These are phyloP conservation scores for Machaerirhynchus nigripectus DNA, from an alignment of 2,113 vertebrate genomes.

Conservation along the genomic window DNA sequence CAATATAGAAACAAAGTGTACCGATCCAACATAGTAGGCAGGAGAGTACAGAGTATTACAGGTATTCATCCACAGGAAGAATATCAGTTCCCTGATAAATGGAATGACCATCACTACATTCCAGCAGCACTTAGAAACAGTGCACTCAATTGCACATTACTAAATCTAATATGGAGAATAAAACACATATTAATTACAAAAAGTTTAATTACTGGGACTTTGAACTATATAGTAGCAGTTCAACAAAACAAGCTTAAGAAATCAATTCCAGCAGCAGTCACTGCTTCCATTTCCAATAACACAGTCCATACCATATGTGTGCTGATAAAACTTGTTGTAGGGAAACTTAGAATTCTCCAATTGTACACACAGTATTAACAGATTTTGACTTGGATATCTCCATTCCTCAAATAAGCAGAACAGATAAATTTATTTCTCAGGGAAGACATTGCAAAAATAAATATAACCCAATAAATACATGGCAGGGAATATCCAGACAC, in stretches of 20 bases:
- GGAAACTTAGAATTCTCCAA: not conserved
- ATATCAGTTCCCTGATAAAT: not conserved
- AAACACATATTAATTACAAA: not conserved
- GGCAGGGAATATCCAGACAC: not conserved
- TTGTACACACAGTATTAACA: not conserved
- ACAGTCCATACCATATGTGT: not conserved
- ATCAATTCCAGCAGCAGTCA: not conserved
- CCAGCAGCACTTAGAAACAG: not conserved
- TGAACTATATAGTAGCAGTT: not conserved
- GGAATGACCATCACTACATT: not conserved
- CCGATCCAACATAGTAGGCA: not conserved
- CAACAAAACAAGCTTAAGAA: not conserved
- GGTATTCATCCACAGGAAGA: not conserved
- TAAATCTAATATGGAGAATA: not conserved
- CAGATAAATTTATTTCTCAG: not conserved
- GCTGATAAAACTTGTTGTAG: not conserved
- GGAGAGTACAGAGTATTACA: not conserved
- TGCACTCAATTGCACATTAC: not conserved
- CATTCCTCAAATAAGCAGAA: not conserved
- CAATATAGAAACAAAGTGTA: not conserved
- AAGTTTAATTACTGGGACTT: not conserved
- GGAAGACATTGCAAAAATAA: not conserved
- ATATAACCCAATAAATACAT: not conserved
- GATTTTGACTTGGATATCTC: not conserved
- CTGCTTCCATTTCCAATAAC: not conserved